phyloP scores from a whole-genome alignment of 1,140 invertebrate genomes.

The Druon quercuslanigerum region DNA sequence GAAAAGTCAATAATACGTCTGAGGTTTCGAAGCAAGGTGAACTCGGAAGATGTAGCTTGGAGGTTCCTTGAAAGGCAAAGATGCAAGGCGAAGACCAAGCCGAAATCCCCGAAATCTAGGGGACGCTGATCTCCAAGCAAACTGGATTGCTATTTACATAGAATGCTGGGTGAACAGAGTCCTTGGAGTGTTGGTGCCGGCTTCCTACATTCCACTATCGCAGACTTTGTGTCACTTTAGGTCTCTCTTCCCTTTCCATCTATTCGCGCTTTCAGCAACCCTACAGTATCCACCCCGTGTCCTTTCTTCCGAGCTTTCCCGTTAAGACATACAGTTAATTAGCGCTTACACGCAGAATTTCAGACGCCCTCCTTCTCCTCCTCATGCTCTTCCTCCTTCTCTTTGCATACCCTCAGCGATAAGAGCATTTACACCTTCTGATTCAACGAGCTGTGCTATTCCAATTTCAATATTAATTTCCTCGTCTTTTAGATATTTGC shows the following conservation, averaged over 20 bases:
- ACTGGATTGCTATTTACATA: constrained; percentile 62
- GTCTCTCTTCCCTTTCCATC: constrained; percentile 22
- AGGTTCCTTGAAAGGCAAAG: constrained; percentile 40
- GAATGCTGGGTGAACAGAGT: constrained; percentile 43
- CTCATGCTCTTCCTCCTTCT: too few relatives aligned
- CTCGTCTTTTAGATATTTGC: background rate
- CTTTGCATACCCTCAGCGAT: constrained; percentile 45
- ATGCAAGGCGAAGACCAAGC: constrained; percentile 42
- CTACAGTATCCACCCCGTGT: constrained; percentile 1
- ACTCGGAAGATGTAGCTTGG: background rate
- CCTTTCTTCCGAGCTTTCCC: constrained; percentile 11
- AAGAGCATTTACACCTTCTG: constrained; percentile 36
- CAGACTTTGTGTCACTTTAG: constrained; percentile 32
- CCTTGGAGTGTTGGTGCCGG: constrained; percentile 42
- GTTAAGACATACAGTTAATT: constrained; percentile 53
- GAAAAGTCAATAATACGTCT: constrained; percentile 30
- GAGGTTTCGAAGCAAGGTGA: background rate
- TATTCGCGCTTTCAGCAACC: constrained; percentile 5
- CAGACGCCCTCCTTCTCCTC: constrained; percentile 23
- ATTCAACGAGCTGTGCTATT: background rate
- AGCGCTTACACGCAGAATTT: constrained; percentile 43
- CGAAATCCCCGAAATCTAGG: constrained; percentile 46
- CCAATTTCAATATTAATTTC: background rate
- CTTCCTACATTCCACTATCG: constrained; percentile 38
- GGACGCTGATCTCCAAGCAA: constrained; percentile 53